Evolutionary conservation across 30 jellyfish, hydroid and myxozoan genomes (phyloP).

Genomic region (Aurelia coerulea): DNA sequence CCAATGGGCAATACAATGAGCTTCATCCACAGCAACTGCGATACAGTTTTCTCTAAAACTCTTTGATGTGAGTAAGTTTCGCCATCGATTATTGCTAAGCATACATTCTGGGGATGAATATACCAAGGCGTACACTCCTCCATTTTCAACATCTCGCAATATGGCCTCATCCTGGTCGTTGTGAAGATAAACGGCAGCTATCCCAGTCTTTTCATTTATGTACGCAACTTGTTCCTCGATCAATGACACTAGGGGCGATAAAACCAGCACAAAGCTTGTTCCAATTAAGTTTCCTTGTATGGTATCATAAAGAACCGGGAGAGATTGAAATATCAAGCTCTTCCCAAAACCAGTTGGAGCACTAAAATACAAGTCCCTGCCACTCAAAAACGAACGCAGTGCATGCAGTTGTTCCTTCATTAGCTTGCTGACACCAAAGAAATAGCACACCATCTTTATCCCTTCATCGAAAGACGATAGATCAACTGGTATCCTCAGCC

Average conservation of each 20-base stretch:
- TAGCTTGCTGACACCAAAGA: too few relatives aligned
- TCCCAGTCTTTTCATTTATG: slow-evolving; percentile 5
- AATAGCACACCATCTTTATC: too few relatives aligned
- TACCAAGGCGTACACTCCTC: background rate
- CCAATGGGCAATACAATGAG: too few relatives aligned
- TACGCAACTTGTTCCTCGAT: slow-evolving; percentile 42
- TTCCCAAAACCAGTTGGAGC: slow-evolving; percentile 49
- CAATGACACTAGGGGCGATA: slow-evolving; percentile 41
- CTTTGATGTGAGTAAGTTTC: slow-evolving; percentile 16
- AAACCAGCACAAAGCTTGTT: background rate
- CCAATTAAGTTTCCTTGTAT: slow-evolving; percentile 5
- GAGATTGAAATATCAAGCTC: slow-evolving; percentile 37
- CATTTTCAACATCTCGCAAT: too few relatives aligned
- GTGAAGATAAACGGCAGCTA: slow-evolving; percentile 27
- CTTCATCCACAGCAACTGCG: slow-evolving; percentile 14
- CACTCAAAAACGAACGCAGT: background rate
- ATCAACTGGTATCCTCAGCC: too few relatives aligned
- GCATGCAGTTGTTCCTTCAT: too few relatives aligned
- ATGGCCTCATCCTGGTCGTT: slow-evolving; percentile 7
- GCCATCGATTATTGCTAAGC: slow-evolving; percentile 15
- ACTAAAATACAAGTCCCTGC: slow-evolving; percentile 44
- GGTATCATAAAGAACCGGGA: slow-evolving; percentile 14
- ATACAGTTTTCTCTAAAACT: slow-evolving; percentile 35
- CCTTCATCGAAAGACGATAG: too few relatives aligned
- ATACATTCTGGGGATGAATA: slow-evolving; percentile 31